These are phyloP conservation scores for Panopea generosa DNA, from an alignment of 2,888 invertebrate genomes.

Conservation along the genomic window DNA sequence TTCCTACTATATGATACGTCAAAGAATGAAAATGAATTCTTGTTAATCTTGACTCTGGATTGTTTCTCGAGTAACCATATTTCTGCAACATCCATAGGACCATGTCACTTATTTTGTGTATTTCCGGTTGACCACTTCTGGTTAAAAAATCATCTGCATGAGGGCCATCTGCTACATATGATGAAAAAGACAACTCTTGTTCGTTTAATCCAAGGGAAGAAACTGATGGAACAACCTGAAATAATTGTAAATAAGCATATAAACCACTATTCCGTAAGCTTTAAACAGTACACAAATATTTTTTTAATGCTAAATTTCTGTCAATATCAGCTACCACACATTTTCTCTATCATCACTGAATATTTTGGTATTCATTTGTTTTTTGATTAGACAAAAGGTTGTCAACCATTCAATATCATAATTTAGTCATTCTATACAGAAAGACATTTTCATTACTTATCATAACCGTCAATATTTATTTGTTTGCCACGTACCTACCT, in stretches of 20 bases:
- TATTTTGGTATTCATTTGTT: too few species aligned
- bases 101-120: conserved; percentile 85
- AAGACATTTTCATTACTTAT: too few species aligned
- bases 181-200: conserved; percentile 85
- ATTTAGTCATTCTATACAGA: too few species aligned
- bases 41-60: conserved; percentile 82
- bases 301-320: too few species aligned
- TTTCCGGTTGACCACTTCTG: conserved; percentile 80
- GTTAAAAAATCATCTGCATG: conserved; percentile 73
- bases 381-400: too few species aligned
- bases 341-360: too few species aligned
- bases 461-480: too few species aligned
- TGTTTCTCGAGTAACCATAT: conserved; percentile 82
- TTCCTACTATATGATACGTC: conserved; percentile 85
- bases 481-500: too few species aligned
- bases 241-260: conserved; percentile 12
- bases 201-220: conserved; percentile 86
- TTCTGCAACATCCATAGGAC: conserved; percentile 85
- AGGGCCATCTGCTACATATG: conserved; percentile 84
- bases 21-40: conserved; percentile 86
- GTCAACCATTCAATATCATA: too few species aligned
- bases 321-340: too few species aligned
- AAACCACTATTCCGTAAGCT: too few species aligned
- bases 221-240: conserved; percentile 81
- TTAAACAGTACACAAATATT: too few species aligned